phyloP scores from a whole-genome alignment of 2,113 vertebrate genomes.

The Symphodus melops region DNA sequence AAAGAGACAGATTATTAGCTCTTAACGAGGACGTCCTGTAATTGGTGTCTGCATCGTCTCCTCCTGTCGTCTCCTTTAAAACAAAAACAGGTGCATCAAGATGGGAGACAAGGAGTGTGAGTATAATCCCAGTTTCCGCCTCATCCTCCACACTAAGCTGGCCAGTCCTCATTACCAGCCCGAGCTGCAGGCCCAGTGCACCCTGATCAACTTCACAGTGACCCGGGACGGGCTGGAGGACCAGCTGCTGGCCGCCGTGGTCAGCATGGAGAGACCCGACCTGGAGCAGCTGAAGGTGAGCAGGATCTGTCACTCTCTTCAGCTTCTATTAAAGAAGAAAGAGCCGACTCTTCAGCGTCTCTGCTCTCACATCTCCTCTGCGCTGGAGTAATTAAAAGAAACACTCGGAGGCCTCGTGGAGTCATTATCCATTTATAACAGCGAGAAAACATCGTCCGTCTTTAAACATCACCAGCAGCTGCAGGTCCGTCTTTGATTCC shows the following conservation, averaged over 20 bases:
- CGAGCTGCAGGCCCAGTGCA: conserved; percentile 96
- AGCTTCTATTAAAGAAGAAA: conserved; percentile 48
- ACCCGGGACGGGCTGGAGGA: conserved; percentile 93
- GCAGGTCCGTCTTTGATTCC: conserved; percentile 59
- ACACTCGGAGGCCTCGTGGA: conserved; percentile 35
- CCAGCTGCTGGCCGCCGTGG: conserved; percentile 92
- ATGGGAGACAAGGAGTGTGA: conserved; percentile 97
- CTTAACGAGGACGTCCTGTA: background rate
- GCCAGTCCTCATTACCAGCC: conserved; percentile 96
- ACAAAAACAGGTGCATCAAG: conserved; percentile 87
- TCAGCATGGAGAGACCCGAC: conserved; percentile 93
- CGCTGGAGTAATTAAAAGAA: conserved; percentile 57
- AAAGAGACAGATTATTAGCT: background rate
- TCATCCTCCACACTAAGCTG: conserved; percentile 96
- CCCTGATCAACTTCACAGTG: conserved; percentile 95
- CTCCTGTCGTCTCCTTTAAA: background rate
- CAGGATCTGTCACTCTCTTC: conserved; percentile 23
- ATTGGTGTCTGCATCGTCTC: background rate
- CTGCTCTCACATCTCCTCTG: conserved; percentile 15
- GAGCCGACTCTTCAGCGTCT: conserved; percentile 21
- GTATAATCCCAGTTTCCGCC: conserved; percentile 89
- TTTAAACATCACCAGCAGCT: conserved; percentile 54
- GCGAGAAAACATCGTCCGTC: conserved; percentile 28
- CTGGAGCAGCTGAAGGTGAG: conserved; percentile 94
- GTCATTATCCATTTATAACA: conserved; percentile 54